These are phyloP conservation scores for Cryptocephalus moraei DNA, from an alignment of 2,888 invertebrate genomes.

Conservation along the genomic window DNA sequence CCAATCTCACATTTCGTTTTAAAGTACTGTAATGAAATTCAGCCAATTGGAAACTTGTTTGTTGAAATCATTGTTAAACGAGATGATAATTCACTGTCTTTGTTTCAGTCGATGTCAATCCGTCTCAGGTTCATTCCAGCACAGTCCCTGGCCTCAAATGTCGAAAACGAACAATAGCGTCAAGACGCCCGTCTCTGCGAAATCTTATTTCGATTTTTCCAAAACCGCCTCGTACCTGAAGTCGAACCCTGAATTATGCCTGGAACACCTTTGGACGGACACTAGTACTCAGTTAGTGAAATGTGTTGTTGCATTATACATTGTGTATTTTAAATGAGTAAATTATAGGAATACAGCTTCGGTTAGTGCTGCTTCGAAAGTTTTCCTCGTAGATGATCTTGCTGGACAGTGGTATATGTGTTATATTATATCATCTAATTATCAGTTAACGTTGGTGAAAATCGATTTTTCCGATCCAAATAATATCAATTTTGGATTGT, in stretches of 20 bases:
- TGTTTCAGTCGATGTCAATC: conserved; percentile 41
- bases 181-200: conserved; percentile 32
- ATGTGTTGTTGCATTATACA: conserved; percentile 1
- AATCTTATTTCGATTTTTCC: conserved; percentile 26
- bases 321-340: neutral
- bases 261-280: conserved; percentile 88
- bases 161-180: conserved; percentile 24
- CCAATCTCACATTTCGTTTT: neutral
- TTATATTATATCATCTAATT: conserved; percentile 56
- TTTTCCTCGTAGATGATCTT: conserved; percentile 76
- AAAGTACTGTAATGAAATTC: too few relatives aligned
- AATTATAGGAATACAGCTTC: conserved; percentile 33
- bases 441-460: conserved; percentile 57
- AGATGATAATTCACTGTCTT: conserved; percentile 6
- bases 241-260: conserved; percentile 72
- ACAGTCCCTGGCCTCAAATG: conserved; percentile 27
- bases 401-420: conserved; percentile 79
- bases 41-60: too few relatives aligned
- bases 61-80: too few relatives aligned
- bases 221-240: conserved; percentile 25
- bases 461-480: conserved; percentile 56
- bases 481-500: conserved; percentile 64
- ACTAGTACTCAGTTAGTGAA: conserved; percentile 32
- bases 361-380: conserved; percentile 56
- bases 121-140: conserved; percentile 30